These are phyloP conservation scores for Galaxias olidus DNA, from an alignment of 2,797 vertebrate species.

Conservation along the genomic window DNA sequence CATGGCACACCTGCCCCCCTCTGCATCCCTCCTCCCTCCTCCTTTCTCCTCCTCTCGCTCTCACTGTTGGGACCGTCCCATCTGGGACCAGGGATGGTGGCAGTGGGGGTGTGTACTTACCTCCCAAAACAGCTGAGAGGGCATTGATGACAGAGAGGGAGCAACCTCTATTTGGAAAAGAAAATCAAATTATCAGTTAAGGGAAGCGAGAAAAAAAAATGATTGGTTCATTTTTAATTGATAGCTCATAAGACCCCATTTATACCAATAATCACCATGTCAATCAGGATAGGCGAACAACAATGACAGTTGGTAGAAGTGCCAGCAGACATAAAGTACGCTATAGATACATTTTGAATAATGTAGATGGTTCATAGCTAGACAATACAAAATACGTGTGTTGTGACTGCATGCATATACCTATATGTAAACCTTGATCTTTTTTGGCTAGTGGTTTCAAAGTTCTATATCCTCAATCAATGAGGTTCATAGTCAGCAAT, in stretches of 20 bases:
- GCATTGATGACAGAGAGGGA: constrained; percentile 37
- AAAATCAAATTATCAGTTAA: constrained; percentile 36
- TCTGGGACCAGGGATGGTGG: constrained; percentile 83
- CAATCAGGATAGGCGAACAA: background rate
- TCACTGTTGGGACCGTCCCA: constrained; percentile 85
- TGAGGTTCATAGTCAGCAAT: too few relatives aligned
- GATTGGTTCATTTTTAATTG: background rate
- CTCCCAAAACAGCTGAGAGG: constrained; percentile 76
- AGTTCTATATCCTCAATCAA: too few relatives aligned
- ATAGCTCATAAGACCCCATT: background rate
- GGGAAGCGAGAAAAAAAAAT: too few relatives aligned
- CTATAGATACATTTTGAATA: too few relatives aligned
- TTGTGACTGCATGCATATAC: too few relatives aligned
- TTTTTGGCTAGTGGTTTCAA: too few relatives aligned
- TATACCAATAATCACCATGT: too few relatives aligned
- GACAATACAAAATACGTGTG: too few relatives aligned
- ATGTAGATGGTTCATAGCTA: too few relatives aligned
- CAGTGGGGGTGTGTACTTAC: constrained; percentile 75
- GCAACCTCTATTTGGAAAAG: constrained; percentile 10
- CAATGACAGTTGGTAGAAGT: too few relatives aligned
- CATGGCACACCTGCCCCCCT: constrained; percentile 82
- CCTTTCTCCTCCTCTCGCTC: constrained; percentile 4
- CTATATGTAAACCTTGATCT: too few relatives aligned
- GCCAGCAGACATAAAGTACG: too few relatives aligned
- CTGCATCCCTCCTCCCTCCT: background rate